Percentiles rank a stretch among this genome's conserved stretches.
phyloP scores from a whole-genome alignment of 2,113 vertebrate genomes.

The Quiscalus mexicanus region DNA sequence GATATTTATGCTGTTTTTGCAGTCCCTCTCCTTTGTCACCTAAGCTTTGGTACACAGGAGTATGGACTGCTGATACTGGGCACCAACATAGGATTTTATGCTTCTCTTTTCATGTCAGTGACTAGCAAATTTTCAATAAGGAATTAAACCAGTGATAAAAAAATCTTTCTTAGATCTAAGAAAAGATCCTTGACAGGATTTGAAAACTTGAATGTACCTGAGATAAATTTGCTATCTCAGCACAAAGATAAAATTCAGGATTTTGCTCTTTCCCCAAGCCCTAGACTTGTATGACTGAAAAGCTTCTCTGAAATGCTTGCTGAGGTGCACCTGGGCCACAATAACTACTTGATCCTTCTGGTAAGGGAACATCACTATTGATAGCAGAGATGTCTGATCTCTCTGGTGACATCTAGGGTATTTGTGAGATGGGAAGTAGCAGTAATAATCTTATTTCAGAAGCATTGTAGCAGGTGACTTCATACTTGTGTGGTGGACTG shows the following conservation, averaged over 20 bases:
- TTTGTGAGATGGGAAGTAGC: not conserved
- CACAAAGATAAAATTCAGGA: not conserved
- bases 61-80: not conserved
- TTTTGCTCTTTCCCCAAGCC: not conserved
- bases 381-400: not conserved
- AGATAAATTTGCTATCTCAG: not conserved
- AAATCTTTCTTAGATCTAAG: not conserved
- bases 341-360: not conserved
- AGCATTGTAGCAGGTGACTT: not conserved
- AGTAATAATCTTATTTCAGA: not conserved
- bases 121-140: not conserved
- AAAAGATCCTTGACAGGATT: not conserved
- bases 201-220: not conserved
- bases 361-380: not conserved
- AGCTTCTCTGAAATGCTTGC: not conserved
- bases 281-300: not conserved
- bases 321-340: not conserved
- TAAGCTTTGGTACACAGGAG: not conserved
- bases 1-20: not conserved
- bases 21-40: not conserved
- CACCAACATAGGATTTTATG: not conserved
- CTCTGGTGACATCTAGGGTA: not conserved
- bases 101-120: not conserved
- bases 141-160: not conserved
- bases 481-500: not conserved